A percentile compares a stretch with the other conserved stretches of the same genome.
Evolutionary conservation across 2,888 invertebrate genomes (phyloP).

Genomic region (Gerris lacustris): DNA sequence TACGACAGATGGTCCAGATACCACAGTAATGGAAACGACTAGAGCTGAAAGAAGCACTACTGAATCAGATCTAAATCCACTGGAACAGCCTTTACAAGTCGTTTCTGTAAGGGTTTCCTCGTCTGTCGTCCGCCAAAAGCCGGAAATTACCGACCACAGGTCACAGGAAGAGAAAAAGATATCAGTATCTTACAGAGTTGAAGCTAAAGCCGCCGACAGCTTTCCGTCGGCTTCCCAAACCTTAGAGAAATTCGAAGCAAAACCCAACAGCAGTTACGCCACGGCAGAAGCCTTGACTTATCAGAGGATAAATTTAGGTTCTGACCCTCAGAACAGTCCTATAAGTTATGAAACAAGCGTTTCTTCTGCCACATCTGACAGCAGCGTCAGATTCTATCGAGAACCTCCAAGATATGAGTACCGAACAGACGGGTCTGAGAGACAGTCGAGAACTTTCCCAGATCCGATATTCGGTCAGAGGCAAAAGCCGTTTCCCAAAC

Average conservation of each 20-base stretch:
- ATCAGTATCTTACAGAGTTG: background rate
- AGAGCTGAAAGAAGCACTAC: slow-evolving; percentile 5
- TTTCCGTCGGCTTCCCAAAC: slow-evolving; percentile 1
- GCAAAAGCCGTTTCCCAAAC: background rate
- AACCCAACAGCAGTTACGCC: background rate
- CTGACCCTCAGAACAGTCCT: slow-evolving; percentile 21
- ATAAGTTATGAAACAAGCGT: slow-evolving; percentile 28
- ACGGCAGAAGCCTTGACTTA: slow-evolving; percentile 11
- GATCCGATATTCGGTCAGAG: background rate
- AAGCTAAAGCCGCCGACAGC: slow-evolving; percentile 13
- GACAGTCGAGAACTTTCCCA: slow-evolving; percentile 2
- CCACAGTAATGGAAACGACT: background rate
- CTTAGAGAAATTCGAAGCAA: background rate
- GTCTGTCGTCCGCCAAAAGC: slow-evolving; percentile 35
- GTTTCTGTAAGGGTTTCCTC: slow-evolving; percentile 44
- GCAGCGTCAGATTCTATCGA: slow-evolving; percentile 27
- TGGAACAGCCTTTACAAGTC: slow-evolving; percentile 32
- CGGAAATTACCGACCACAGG: slow-evolving; percentile 7
- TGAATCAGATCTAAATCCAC: slow-evolving; percentile 8
- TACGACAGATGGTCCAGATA: slow-evolving; percentile 6
- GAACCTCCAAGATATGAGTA: slow-evolving; percentile 24
- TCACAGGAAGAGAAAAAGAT: background rate
- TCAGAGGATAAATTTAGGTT: slow-evolving; percentile 12
- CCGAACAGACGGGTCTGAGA: slow-evolving; percentile 4
- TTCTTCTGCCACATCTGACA: slow-evolving; percentile 27